Percentiles rank a stretch among this genome's conserved stretches.
phyloP scores from a whole-genome alignment of 1,140 invertebrate species.

The Sitophilus oryzae region DNA sequence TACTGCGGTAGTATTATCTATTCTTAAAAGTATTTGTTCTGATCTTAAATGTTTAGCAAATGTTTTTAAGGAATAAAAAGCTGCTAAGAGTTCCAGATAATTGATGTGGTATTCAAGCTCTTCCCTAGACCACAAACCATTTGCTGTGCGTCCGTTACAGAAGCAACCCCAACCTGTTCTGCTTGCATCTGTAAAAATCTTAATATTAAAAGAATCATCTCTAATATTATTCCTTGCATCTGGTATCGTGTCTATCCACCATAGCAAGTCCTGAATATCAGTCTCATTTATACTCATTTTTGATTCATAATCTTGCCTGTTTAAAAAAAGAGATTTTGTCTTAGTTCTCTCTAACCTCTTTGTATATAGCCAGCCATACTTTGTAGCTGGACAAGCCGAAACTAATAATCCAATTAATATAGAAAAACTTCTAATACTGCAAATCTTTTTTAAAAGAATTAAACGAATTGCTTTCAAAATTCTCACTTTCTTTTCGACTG shows the following conservation, averaged over 20 bases:
- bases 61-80: slow-evolving; percentile 6
- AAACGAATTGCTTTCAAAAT: not conserved
- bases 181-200: slow-evolving; percentile 12
- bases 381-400: too few relatives aligned
- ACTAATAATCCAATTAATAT: slow-evolving; percentile 9
- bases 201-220: not conserved
- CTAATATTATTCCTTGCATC: not conserved
- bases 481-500: not conserved
- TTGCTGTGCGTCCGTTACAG: not conserved
- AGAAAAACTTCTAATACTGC: slow-evolving; percentile 4
- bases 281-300: not conserved
- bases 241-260: slow-evolving; percentile 2
- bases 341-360: too few relatives aligned
- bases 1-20: slow-evolving; percentile 14
- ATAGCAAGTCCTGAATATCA: not conserved
- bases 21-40: slow-evolving; percentile 1
- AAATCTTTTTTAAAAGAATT: not conserved
- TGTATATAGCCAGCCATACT: too few relatives aligned
- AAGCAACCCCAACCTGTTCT: slow-evolving; percentile 8
- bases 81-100: slow-evolving; percentile 9
- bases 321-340: not conserved
- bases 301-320: not conserved
- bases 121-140: slow-evolving; percentile 3
- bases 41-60: slow-evolving; percentile 1
- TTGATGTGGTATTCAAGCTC: slow-evolving; percentile 5